phyloP scores from a whole-genome alignment of 1,140 invertebrate genomes.

The Wiebesia pumilae region DNA sequence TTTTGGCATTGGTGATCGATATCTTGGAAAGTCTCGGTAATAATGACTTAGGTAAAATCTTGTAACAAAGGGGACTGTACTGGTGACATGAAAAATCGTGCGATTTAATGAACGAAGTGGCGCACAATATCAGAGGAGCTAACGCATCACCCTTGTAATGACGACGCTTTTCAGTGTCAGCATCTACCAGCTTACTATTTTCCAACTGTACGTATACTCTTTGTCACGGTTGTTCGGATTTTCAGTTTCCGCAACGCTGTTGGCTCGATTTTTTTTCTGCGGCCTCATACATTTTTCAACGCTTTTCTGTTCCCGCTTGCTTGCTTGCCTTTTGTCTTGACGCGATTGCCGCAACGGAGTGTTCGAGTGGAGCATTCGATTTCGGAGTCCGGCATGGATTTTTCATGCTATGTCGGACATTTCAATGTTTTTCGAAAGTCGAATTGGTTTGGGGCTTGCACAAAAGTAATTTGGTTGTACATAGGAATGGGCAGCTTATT shows the following conservation, averaged over 20 bases:
- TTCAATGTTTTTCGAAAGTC: neutral
- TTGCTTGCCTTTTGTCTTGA: conserved; percentile 16
- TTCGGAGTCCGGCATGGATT: neutral
- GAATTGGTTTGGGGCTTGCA: neutral
- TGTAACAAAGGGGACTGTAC: conserved; percentile 4
- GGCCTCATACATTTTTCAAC: conserved; percentile 24
- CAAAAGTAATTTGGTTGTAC: neutral
- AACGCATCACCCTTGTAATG: neutral
- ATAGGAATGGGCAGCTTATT: neutral
- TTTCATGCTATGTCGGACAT: neutral
- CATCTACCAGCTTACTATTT: neutral
- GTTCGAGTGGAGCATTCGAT: neutral
- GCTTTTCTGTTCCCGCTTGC: neutral
- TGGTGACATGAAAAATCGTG: neutral
- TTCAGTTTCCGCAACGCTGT: neutral
- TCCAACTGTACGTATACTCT: neutral
- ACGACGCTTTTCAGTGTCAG: neutral
- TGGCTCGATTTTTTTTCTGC: neutral
- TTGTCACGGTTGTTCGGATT: neutral
- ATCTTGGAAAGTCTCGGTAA: neutral
- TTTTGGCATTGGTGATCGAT: neutral
- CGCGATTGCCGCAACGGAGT: neutral
- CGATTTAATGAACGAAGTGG: neutral
- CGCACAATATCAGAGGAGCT: neutral
- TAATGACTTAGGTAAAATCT: neutral